phyloP scores from a whole-genome alignment of 2,888 invertebrate genomes.

The Hybos culiciformis region DNA sequence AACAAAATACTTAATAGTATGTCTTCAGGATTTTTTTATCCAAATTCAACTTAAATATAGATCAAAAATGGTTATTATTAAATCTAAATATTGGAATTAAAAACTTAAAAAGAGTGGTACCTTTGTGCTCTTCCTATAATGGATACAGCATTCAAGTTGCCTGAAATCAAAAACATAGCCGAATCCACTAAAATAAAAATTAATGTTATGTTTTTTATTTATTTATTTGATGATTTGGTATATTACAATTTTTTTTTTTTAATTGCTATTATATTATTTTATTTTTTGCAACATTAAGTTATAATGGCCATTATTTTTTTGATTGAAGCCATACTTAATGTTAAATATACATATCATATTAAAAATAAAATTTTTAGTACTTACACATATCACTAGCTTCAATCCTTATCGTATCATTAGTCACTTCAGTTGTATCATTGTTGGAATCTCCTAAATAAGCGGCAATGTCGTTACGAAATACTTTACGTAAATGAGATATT shows the following conservation, averaged over 20 bases:
- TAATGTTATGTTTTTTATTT: conserved; percentile 6
- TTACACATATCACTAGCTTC: conserved; percentile 17
- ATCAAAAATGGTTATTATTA: too few species aligned
- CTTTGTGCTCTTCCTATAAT: conserved; percentile 26
- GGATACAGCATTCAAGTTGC: conserved; percentile 26
- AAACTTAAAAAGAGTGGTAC: conserved; percentile 13
- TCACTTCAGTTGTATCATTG: conserved; percentile 2
- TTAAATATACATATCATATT: not conserved
- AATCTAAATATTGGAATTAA: too few species aligned
- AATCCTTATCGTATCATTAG: conserved; percentile 6
- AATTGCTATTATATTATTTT: too few species aligned
- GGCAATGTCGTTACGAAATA: conserved; percentile 27
- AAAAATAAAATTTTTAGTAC: conserved; percentile 7
- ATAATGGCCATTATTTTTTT: too few species aligned
- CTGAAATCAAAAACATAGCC: conserved; percentile 26
- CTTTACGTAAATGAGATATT: conserved; percentile 31
- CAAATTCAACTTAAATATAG: too few species aligned
- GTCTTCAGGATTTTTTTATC: too few species aligned
- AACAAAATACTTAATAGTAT: too few species aligned
- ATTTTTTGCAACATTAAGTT: too few species aligned
- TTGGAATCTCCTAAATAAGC: conserved; percentile 22
- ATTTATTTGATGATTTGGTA: too few species aligned
- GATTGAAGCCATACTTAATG: too few species aligned
- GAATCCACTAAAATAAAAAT: conserved; percentile 19
- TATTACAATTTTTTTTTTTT: too few species aligned